phyloP scores from a whole-genome alignment of 2,797 vertebrate genomes.

The Sebastes iracundus region DNA sequence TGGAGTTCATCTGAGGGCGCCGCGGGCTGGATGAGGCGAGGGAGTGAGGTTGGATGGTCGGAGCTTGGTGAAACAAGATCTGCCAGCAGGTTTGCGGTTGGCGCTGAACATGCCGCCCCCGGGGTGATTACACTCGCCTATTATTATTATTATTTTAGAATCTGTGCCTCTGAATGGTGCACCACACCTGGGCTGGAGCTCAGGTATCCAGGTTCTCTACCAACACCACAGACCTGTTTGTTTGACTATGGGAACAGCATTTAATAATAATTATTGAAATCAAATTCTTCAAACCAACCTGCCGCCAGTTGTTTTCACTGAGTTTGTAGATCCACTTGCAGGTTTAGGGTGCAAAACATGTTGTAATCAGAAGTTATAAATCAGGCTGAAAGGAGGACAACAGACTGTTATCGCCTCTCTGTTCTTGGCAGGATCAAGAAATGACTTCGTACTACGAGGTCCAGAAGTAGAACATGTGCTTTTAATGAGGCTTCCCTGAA shows the following conservation, averaged over 20 bases:
- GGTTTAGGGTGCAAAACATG: not conserved
- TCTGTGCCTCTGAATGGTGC: not conserved
- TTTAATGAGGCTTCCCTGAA: constrained; percentile 2
- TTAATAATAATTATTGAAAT: not conserved
- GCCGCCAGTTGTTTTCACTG: not conserved
- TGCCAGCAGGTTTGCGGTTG: constrained; percentile 29
- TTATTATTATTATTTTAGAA: constrained; percentile 30
- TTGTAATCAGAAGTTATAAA: not conserved
- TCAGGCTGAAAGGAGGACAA: not conserved
- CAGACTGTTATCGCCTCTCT: not conserved
- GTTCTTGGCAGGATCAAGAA: not conserved
- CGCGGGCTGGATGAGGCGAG: not conserved
- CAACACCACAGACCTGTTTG: not conserved
- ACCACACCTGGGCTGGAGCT: constrained; percentile 40
- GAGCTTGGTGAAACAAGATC: constrained; percentile 38
- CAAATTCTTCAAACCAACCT: not conserved
- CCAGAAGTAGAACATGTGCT: not conserved
- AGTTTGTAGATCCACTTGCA: not conserved
- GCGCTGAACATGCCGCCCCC: constrained; percentile 14
- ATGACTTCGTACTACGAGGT: not conserved
- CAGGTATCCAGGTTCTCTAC: constrained; percentile 21
- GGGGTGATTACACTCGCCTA: not conserved
- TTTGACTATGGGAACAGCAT: not conserved
- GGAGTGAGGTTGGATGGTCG: not conserved
- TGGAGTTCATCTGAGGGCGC: constrained; percentile 32